Conservation (phyloP, 2,113 vertebrate species). For the Cyanistes caeruleus region DNA sequence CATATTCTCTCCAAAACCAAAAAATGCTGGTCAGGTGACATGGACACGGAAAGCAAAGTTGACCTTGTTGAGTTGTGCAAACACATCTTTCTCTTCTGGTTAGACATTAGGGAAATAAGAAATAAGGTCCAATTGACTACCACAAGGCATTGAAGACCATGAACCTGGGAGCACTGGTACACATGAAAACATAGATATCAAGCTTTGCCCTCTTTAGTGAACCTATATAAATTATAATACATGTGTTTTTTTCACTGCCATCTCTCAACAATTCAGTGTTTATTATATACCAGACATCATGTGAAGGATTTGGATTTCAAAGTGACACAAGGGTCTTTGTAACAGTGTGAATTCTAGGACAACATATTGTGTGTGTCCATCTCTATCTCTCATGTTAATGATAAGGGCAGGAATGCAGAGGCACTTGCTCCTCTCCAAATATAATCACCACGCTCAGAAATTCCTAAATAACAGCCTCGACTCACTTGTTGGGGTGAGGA, state of each 20-base stretch:
- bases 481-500: slow-evolving; percentile 26
- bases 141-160: background rate
- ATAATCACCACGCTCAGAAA: slow-evolving; percentile 1
- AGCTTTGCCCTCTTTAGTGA: background rate
- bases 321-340: background rate
- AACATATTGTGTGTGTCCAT: slow-evolving; percentile 57
- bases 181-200: background rate
- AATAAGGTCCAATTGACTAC: background rate
- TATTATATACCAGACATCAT: slow-evolving; percentile 37
- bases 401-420: slow-evolving; percentile 32
- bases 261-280: background rate
- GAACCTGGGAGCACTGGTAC: background rate
- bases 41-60: background rate
- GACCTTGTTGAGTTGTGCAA: too few species aligned
- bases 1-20: background rate
- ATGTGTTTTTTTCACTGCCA: background rate
- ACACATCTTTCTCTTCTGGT: too few species aligned
- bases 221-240: background rate
- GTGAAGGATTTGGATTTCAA: slow-evolving; percentile 44
- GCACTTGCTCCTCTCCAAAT: slow-evolving; percentile 30
- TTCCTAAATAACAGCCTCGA: slow-evolving; percentile 20
- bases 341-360: slow-evolving; percentile 48
- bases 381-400: slow-evolving; percentile 39
- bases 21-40: background rate
- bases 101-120: too few species aligned